Base-by-base conservation (phyloP, 2,113 vertebrate genomes). In the Epinephelus cyanopodus region DNA sequence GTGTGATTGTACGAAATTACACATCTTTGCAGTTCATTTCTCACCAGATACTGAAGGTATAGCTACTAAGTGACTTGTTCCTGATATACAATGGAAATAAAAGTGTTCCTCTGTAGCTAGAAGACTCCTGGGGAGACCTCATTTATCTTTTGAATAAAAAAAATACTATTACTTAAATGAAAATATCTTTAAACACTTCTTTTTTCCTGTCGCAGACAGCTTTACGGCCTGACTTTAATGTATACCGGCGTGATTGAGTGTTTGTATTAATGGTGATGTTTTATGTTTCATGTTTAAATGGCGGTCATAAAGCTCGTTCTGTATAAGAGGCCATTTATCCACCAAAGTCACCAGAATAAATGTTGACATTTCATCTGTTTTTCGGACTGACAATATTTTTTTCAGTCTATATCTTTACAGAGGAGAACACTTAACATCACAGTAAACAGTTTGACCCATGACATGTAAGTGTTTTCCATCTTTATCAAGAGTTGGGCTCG, bases 1-100 rank as follows among this genome's bases (percentile, higher is more conserved):
- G 29, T 23, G n/a, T 17, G 62, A 67, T 47, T 57, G 50, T 47
- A 47, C 37, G 18, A 77, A 54, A 81, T 53, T 14, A 57, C 17
- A 71, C 27, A 50, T 54, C 62, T 66, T 15, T 23, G 23, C 45
- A 42, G 25, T 48, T 69, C 3, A 48, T 48, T 76, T 47, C 11
- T 85, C 60, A 37, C 64, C 15, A 18, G 25, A 52, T 47, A 5
- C 37, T 19, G 25, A 1, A 42, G 27, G 18, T 42, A 23, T 6
- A 25, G 33, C 21, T 23, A 23, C 68, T 57, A 37, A 68, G 25
- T 52, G 27, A 25, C 13, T 27, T n/a, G 54, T 50, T 25, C 13
- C 19, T 58, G 63, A 56, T 45, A 5, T 27, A 69, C 6, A 47
- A 15, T 48, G 0, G 42, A 57, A 64, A n/a, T 50, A 65, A 39